Percentiles rank a stretch among this genome's conserved stretches.
These are phyloP conservation scores for Ostrea denselamellosa DNA, from an alignment of 1,140 invertebrate species.

Conservation along the genomic window DNA sequence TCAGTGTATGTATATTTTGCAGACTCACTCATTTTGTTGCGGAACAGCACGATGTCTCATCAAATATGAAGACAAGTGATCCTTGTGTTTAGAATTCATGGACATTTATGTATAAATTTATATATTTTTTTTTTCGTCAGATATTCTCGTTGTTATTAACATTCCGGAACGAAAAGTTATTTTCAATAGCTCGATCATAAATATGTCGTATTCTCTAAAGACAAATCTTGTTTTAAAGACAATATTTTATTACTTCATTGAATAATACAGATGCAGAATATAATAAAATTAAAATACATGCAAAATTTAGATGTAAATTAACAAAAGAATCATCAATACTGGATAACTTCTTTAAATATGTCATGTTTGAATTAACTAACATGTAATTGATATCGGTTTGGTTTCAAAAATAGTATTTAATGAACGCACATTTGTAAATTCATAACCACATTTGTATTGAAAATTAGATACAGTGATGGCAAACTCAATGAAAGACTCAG, in stretches of 20 bases:
- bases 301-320: background rate
- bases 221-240: background rate
- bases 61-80: background rate
- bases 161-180: background rate
- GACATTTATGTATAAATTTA: background rate
- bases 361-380: background rate
- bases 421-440: too few species aligned
- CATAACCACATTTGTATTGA: background rate
- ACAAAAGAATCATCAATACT: background rate
- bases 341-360: background rate
- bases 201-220: background rate
- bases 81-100: background rate
- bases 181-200: background rate
- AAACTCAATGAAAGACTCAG: conserved; percentile 25
- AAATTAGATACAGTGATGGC: background rate
- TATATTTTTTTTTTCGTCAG: background rate
- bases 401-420: background rate
- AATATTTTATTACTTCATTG: too few species aligned
- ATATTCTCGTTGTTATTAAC: background rate
- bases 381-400: background rate
- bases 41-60: background rate
- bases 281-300: background rate
- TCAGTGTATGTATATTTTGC: background rate
- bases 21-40: background rate
- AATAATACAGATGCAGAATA: too few species aligned